phyloP scores from a whole-genome alignment of 2,797 vertebrate genomes.

The Leptoclinus maculatus region DNA sequence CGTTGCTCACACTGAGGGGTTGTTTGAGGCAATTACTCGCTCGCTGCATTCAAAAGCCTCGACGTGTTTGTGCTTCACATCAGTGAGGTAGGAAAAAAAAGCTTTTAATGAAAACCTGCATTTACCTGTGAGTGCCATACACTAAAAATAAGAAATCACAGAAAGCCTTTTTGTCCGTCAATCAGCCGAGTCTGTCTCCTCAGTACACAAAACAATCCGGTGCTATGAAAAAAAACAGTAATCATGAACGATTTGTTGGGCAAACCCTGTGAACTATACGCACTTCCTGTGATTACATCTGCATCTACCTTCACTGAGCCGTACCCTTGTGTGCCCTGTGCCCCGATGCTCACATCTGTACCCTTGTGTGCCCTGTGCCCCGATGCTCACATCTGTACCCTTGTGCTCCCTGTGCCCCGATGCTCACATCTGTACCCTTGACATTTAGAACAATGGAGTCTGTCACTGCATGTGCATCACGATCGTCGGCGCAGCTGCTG shows the following conservation, averaged over 20 bases:
- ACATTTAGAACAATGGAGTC: slow-evolving; percentile 47
- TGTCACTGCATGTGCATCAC: slow-evolving; percentile 24
- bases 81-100: not conserved
- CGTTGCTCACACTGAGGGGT: not conserved
- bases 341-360: too few relatives aligned
- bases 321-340: not conserved
- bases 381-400: too few relatives aligned
- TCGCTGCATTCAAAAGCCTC: not conserved
- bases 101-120: not conserved
- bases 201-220: not conserved
- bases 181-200: not conserved
- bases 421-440: not conserved
- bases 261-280: not conserved
- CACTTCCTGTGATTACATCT: not conserved
- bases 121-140: not conserved
- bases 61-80: not conserved
- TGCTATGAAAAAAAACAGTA: not conserved
- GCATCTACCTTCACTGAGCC: not conserved
- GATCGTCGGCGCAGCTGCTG: slow-evolving; percentile 30
- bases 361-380: not conserved
- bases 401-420: not conserved
- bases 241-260: not conserved
- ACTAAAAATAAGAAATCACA: not conserved
- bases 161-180: not conserved
- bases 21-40: not conserved